Conservation (phyloP, 2,113 vertebrate species). For the Pterophyllum scalare region DNA sequence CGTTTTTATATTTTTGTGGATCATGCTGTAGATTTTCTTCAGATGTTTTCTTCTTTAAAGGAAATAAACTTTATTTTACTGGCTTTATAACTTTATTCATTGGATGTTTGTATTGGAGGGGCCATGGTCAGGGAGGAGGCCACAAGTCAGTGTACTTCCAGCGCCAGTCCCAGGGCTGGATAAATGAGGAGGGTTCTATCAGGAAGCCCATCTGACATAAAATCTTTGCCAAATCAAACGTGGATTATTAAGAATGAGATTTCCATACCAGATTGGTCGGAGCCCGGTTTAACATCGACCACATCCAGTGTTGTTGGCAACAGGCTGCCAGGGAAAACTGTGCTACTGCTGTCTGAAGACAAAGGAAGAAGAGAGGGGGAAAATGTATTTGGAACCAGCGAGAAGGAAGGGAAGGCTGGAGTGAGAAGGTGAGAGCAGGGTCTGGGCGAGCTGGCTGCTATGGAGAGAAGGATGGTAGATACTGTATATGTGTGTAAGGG, state of each 20-base stretch:
- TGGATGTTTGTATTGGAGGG: no score
- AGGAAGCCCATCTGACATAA: no score
- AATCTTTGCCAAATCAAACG: not conserved
- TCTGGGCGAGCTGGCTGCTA: no score
- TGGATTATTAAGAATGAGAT: not conserved
- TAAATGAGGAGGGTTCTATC: rapidly evolving
- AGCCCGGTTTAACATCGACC: not conserved
- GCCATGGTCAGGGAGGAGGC: rapidly evolving
- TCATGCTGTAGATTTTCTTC: rapidly evolving
- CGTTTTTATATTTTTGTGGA: not conserved
- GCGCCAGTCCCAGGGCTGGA: not conserved
- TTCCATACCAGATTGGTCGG: no score
- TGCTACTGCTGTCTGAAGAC: rapidly evolving
- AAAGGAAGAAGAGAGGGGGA: rapidly evolving
- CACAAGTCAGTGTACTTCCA: rapidly evolving
- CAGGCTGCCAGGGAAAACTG: not conserved
- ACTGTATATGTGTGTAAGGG: not conserved
- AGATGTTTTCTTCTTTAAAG: not conserved
- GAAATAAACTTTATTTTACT: not conserved
- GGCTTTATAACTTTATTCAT: not conserved
- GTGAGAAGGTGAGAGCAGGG: no score
- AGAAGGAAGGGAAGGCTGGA: no score
- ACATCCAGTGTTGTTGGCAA: not conserved
- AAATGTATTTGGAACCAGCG: not conserved
- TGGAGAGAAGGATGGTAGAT: not conserved